Base-by-base conservation (phyloP, 1,140 invertebrate genomes). In the Andrena cerasifolii region DNA sequence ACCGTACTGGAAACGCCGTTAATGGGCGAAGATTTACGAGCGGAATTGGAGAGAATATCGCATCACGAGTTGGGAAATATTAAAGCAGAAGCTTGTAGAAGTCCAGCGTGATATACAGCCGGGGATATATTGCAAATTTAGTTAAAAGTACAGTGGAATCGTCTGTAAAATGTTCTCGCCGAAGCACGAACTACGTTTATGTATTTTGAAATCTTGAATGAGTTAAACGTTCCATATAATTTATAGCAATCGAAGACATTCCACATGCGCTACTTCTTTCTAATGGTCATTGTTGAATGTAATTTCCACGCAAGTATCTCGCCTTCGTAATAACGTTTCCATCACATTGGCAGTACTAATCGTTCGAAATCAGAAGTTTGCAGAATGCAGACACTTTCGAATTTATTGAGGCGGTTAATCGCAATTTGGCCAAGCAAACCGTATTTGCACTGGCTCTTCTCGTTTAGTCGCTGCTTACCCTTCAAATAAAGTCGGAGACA, bases 1-100 rank as follows among this genome's bases (percentile, higher is more conserved):
- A 40, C 26, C 49, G 61, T 45, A 66, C 63, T 66, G 61, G 72
- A 74, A 74, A 66, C 61, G 61, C 33, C n/a, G 72, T 33, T 74
- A 74, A 74, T 66, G 18, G 61, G 40, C 33, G 33, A 43, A 56
- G n/a, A 63, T 74, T 66, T 54, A 54, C 28, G 59, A 65, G 59
- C 47, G 18, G 18, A 53, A 74, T 28, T 40, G 18, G 12, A 7
- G 61, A 53, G 26, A 18, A 54, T 56, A 45, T 28, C 49, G 54
- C 33, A 43, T 40, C 33, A n/a, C 40, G 26, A 4, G 49, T 28
- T 45, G 61, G 28, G 61, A 62, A 59, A 66, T 74, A 74, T 66
- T 74, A 65, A 74, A 74, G 47, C 61, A 0, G 49, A 66, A 45
- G 24, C 7, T 18, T 10, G 26, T 1, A n/a, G 14, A 74, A 74